Base-by-base conservation (phyloP, 37 sponge, comb jelly and placozoan genomes). In the Hormiphora californensis region DNA sequence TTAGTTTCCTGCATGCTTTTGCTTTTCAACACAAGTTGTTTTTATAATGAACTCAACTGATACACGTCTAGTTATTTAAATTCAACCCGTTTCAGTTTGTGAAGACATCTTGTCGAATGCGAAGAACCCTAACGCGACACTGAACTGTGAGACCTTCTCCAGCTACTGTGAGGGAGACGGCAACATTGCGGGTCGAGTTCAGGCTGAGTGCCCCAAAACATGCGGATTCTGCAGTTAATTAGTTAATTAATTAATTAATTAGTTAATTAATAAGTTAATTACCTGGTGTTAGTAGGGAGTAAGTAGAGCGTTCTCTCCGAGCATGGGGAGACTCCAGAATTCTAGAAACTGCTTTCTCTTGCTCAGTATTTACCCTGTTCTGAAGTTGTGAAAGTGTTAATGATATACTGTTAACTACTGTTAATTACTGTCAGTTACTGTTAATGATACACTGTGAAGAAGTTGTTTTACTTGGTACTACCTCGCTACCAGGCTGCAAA, bases 201-300 rank as follows among this genome's bases (percentile, higher is more conserved):
- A 15, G 27, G 61, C 61, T 57, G 61, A 57, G 61, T 57, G 61
- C 23, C 7, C 30, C 49, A 86, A 81, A 59, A 94, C 86, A 27
- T 95, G 94, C 28, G 40, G 39, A 5, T 15, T 41, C 44, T 69
- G 78, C n/a, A n/a, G 15, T 49, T 17, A 49, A 49, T 9, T 49
- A 30, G 27, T 5, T 57, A 15, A 21, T 23, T 28, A 12, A 4
- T 12, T 5, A 57, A 57, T 57, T 7, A 65, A 49, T 49, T 17
- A 49, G 15, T 9, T 49, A 30, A 57, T 5, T 57, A 15, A 21
- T 23, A 57, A 12, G 17, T 12, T 5, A 57, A 57, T 57, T 7
- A 65, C 67, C 21, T 25, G 67, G 67, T 4, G 67, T 36, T 4
- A 65, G 37, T 9, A 65, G 67, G 37, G 67, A 65, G 67, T 65